Conservation (phyloP, 2,113 vertebrate genomes). For the Aptenodytes patagonicus region DNA sequence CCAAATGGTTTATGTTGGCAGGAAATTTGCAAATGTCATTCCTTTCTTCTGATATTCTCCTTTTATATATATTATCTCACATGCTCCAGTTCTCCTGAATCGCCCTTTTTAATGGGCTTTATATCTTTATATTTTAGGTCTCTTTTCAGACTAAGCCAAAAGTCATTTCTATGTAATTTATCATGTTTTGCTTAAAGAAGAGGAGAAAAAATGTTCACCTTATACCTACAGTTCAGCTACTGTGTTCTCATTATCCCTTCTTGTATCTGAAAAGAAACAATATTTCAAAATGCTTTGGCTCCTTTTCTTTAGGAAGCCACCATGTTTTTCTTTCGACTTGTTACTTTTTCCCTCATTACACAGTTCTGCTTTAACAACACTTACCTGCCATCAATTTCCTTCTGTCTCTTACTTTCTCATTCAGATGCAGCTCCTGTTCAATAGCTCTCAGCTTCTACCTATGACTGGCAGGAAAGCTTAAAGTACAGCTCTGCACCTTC, state of each 20-base stretch:
- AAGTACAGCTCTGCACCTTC: not conserved
- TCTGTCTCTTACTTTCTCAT: slow-evolving; percentile 8
- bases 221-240: not conserved
- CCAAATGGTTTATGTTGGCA: slow-evolving; percentile 17
- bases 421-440: slow-evolving; percentile 6
- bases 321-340: not conserved
- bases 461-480: slow-evolving; percentile 39
- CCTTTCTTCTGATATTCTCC: not conserved
- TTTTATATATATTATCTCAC: not conserved
- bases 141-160: not conserved
- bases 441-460: not conserved
- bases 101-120: not conserved
- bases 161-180: not conserved
- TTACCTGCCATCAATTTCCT: slow-evolving; percentile 20
- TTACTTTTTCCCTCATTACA: not conserved
- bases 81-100: not conserved
- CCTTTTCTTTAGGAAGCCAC: slow-evolving; percentile 32
- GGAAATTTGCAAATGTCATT: slow-evolving; percentile 50
- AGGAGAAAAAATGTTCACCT: not conserved
- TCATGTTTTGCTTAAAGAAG: not conserved
- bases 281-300: slow-evolving; percentile 16
- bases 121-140: not conserved
- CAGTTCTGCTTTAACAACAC: slow-evolving; percentile 6
- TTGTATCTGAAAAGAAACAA: slow-evolving; percentile 17
- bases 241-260: not conserved